Percentiles rank a stretch among this genome's conserved stretches.
Conservation (phyloP, 92 coral and sea anemone species). For the Bergia puertoricense region DNA sequence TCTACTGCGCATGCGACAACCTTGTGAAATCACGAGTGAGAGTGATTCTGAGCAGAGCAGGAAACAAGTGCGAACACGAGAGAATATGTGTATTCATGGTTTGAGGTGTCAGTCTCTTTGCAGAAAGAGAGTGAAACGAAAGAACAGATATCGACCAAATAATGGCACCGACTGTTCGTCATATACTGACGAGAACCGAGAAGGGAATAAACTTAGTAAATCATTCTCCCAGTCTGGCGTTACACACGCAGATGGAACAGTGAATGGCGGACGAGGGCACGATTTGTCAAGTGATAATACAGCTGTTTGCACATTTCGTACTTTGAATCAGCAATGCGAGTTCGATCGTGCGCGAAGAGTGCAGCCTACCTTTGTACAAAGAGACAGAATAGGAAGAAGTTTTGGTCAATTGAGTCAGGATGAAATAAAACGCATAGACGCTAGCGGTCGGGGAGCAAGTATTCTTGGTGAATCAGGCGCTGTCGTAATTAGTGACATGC, state of each 20-base stretch:
- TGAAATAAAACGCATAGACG: neutral
- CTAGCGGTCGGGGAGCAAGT: constrained; percentile 44
- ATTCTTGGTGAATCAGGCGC: constrained; percentile 28
- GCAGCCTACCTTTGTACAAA: neutral
- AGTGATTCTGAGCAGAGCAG: constrained; percentile 7
- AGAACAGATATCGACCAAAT: neutral
- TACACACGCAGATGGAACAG: neutral
- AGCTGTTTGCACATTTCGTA: neutral
- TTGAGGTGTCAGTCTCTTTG: constrained; percentile 55
- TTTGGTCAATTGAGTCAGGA: neutral
- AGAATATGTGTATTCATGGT: constrained; percentile 64
- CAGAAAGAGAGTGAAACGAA: constrained; percentile 22
- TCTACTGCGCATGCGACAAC: neutral
- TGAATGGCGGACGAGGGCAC: neutral
- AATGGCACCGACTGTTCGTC: neutral
- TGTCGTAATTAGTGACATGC: neutral
- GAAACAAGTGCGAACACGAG: constrained; percentile 26
- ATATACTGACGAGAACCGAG: neutral
- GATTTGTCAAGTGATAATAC: neutral
- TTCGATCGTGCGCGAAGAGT: neutral
- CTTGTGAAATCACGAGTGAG: constrained; percentile 14
- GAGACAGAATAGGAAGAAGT: neutral
- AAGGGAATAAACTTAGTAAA: neutral
- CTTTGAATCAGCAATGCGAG: neutral
- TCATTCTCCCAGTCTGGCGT: neutral